Percentiles rank a stretch among this genome's conserved stretches.
Conservation (phyloP, 2,113 vertebrate genomes). For the Mola mola region DNA sequence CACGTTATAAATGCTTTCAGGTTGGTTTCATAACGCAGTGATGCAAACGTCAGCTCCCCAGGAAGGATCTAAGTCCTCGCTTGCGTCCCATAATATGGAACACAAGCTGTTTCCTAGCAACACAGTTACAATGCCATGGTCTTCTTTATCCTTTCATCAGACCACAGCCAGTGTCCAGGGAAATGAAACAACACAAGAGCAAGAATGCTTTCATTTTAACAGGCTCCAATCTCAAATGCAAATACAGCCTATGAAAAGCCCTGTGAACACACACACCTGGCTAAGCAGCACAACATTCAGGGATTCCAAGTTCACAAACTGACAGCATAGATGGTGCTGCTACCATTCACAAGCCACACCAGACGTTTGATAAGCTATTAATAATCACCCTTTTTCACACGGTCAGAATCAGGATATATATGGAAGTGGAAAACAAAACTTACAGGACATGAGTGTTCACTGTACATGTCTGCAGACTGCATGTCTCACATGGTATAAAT, state of each 20-base stretch:
- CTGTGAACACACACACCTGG: slow-evolving; percentile 41
- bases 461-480: slow-evolving; percentile 7
- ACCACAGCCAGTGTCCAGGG: not conserved
- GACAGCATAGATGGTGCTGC: not conserved
- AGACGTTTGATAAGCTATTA: slow-evolving; percentile 43
- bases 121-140: slow-evolving; percentile 20
- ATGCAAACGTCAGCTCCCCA: slow-evolving; percentile 40
- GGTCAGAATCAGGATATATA: slow-evolving; percentile 35
- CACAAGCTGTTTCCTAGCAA: slow-evolving; percentile 64
- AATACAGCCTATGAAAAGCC: slow-evolving; percentile 1
- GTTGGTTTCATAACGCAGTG: slow-evolving; percentile 14
- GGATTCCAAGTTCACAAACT: slow-evolving; percentile 9
- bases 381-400: slow-evolving; percentile 55
- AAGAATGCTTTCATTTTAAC: not conserved
- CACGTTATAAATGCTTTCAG: not conserved
- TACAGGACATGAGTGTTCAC: slow-evolving; percentile 29
- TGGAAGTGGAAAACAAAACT: slow-evolving; percentile 53
- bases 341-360: slow-evolving; percentile 29
- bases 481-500: slow-evolving; percentile 20
- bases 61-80: slow-evolving; percentile 6
- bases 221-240: slow-evolving; percentile 1
- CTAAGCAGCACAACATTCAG: slow-evolving; percentile 24
- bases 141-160: slow-evolving; percentile 27
- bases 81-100: slow-evolving; percentile 6
- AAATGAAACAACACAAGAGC: slow-evolving; percentile 7